Conservation (phyloP, 2,888 invertebrate species). For the Scaptomyza reducta region DNA sequence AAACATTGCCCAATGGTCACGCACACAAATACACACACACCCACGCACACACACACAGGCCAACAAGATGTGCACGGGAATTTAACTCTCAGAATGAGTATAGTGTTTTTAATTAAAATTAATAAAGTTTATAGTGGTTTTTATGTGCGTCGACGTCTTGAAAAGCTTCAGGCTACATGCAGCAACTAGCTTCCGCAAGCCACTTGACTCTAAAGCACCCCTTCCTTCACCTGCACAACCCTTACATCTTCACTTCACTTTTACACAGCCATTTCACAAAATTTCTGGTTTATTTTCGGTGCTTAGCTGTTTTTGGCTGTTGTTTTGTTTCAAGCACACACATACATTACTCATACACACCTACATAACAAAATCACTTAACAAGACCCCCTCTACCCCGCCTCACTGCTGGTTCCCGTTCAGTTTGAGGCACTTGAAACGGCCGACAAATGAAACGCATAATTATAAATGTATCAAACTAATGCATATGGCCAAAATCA, state of each 20-base stretch:
- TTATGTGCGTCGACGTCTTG: constrained; percentile 44
- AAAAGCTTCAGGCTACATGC: neutral
- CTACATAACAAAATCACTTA: constrained; percentile 42
- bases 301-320: constrained; percentile 29
- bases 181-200: neutral
- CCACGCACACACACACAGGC: neutral
- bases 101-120: constrained; percentile 78
- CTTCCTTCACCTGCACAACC: neutral
- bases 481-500: constrained; percentile 73
- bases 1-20: constrained; percentile 61
- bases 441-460: constrained; percentile 60
- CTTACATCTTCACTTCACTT: neutral
- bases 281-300: constrained; percentile 41
- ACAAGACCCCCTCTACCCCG: constrained; percentile 19
- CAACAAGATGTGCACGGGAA: constrained; percentile 52
- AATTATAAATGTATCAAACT: constrained; percentile 72
- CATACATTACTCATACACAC: neutral
- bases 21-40: constrained; percentile 28
- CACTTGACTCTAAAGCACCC: neutral
- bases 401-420: neutral
- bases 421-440: constrained; percentile 43
- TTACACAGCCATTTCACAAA: neutral
- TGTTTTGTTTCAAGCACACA: constrained; percentile 28
- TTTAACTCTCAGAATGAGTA: constrained; percentile 74
- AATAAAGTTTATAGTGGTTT: constrained; percentile 76